Percentiles rank a stretch among this genome's conserved stretches.
Conservation (phyloP, 2,888 invertebrate species). For the Diabrotica balteata region DNA sequence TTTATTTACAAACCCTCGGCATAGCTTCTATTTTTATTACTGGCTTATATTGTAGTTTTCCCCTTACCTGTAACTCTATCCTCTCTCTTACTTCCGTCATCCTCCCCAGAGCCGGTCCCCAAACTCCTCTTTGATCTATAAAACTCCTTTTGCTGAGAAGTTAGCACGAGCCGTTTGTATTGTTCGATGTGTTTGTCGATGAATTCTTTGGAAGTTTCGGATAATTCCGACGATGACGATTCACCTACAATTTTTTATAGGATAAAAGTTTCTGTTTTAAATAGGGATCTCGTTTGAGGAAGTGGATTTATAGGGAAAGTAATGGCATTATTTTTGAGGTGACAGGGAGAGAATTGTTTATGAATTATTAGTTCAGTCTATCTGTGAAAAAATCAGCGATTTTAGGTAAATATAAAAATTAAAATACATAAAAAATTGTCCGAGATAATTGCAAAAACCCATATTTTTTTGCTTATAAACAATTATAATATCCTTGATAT, state of each 20-base stretch:
- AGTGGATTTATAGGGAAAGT: too few relatives aligned
- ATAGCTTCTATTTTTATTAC: too few relatives aligned
- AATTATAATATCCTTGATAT: too few relatives aligned
- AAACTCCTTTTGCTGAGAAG: constrained; percentile 38
- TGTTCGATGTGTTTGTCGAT: constrained; percentile 52
- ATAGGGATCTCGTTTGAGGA: too few relatives aligned
- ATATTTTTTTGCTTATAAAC: too few relatives aligned
- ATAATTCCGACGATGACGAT: constrained; percentile 29
- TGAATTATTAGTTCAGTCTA: neutral
- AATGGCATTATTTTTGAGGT: too few relatives aligned
- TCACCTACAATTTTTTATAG: constrained; percentile 4
- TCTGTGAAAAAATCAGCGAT: too few relatives aligned
- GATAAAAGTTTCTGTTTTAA: too few relatives aligned
- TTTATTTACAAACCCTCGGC: too few relatives aligned
- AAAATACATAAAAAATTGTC: too few relatives aligned
- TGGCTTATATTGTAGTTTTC: neutral
- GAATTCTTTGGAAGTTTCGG: constrained; percentile 47
- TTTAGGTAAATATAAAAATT: too few relatives aligned
- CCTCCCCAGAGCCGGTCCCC: constrained; percentile 18
- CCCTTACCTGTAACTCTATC: constrained; percentile 41
- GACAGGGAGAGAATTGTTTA: neutral
- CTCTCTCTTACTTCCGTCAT: constrained; percentile 26
- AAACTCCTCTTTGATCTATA: constrained; percentile 50
- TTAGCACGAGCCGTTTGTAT: constrained; percentile 46
- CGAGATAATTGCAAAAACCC: too few relatives aligned